A percentile compares a stretch with the other conserved stretches of the same genome.
These are phyloP conservation scores for Ctena decussata DNA, from an alignment of 2,888 invertebrate species.

Conservation along the genomic window DNA sequence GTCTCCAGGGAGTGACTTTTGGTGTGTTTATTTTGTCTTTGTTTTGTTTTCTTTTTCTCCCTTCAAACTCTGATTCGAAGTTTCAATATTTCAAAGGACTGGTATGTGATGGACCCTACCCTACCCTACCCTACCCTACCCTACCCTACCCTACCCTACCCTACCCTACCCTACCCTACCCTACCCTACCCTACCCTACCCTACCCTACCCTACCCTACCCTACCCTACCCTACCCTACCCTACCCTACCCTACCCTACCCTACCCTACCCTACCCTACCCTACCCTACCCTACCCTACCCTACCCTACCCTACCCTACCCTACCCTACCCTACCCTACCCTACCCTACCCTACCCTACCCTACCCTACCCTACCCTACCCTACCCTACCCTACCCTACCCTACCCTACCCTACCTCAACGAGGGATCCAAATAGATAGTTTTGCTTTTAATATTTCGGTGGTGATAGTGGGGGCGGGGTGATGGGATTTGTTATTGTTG, in stretches of 20 bases:
- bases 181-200: slow-evolving; percentile 9
- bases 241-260: slow-evolving; percentile 38
- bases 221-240: slow-evolving; percentile 37
- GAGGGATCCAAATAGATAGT: no score
- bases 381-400: slow-evolving; percentile 38
- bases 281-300: slow-evolving; percentile 39
- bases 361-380: slow-evolving; percentile 37
- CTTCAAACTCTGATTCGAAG: no score
- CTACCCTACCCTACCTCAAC: slow-evolving; percentile 26
- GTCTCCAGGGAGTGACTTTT: no score
- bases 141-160: slow-evolving; percentile 13
- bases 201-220: slow-evolving; percentile 1
- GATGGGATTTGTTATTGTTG: no score
- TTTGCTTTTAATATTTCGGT: no score
- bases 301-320: slow-evolving; percentile 33
- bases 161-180: slow-evolving; percentile 13
- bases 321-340: slow-evolving; percentile 30
- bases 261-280: slow-evolving; percentile 39
- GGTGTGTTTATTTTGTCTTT: no score
- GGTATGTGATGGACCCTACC: no score
- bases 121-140: slow-evolving; percentile 5
- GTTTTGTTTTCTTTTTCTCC: no score
- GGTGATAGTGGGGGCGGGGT: no score
- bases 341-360: slow-evolving; percentile 36
- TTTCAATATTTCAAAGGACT: no score